Evolutionary conservation across 2,797 vertebrate species (phyloP), one percentile per base, ranked within the genome.

Genomic region (Ispidina lecontei): DNA sequence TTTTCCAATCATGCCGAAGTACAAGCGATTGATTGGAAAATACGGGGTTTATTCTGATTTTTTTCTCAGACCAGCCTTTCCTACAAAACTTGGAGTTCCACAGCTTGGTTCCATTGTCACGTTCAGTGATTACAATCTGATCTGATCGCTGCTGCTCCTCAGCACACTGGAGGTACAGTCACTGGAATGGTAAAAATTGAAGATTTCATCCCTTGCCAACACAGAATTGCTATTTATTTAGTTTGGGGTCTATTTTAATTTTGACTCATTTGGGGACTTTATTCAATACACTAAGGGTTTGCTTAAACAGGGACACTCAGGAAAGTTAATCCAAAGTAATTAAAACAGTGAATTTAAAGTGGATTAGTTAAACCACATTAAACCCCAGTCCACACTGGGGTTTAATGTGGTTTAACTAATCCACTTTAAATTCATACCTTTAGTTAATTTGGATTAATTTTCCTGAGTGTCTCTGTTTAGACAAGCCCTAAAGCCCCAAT

Each of bases 401-500:
- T 94, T 94, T 95, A 95, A 96, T 95, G 89, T 92, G 91, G 93
- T 96, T 94, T 96, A 94, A 95, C 93, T 96, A 95, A 96, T 95
- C 93, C 95, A 94, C 93, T 94, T 96, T 96, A 96, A 94, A 96
- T 96, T 96, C 91, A 95, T 94, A 96, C 95, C 95, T 95, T 96
- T 95, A 94, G 93, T 94, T 96, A 94, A 95, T 96, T 96, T 96
- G 93, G 95, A 96, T 96, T 95, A 95, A 95, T 95, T 95, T 96
- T 95, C 95, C 94, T 95, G 95, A 95, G 92, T 95, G 93, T 70
- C 92, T 95, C 90, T 96, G 94, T 96, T 96, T 96, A 96, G 95
- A 96, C 95, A 95, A 95, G 95, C 93, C 93, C 94, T 95, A 94
- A 96, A 96, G 91, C 90, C 91, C 96, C 92, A 94, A 94, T 93